Conservation (phyloP, 2,113 vertebrate species). For the Mellivora capensis region DNA sequence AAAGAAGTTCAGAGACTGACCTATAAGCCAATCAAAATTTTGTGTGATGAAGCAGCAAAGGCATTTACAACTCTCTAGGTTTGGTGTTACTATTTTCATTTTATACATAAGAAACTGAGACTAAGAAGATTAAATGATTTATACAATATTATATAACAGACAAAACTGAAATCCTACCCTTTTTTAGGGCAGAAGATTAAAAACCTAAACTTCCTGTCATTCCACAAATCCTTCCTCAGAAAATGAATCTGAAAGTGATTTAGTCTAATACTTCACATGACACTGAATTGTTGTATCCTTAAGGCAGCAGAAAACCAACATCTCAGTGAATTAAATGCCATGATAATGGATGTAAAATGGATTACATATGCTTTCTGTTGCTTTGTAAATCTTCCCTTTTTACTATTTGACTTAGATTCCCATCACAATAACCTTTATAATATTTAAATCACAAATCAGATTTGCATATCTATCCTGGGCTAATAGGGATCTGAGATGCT, state of each 20-base stretch:
- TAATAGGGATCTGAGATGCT: neutral
- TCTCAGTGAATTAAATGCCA: neutral
- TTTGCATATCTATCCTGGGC: neutral
- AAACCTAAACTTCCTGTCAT: neutral
- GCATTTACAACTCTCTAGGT: neutral
- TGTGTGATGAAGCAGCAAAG: neutral
- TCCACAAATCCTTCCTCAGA: neutral
- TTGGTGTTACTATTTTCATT: neutral
- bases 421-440: neutral
- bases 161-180: neutral
- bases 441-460: neutral
- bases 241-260: neutral
- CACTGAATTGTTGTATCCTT: neutral
- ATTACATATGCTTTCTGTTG: neutral
- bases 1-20: neutral
- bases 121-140: neutral
- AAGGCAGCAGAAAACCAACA: neutral
- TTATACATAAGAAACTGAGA: neutral
- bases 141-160: neutral
- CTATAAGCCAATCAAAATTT: neutral
- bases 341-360: neutral
- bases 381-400: neutral
- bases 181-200: neutral
- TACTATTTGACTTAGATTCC: neutral
- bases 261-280: neutral